Base-by-base conservation (phyloP, 1,140 invertebrate genomes). In the Oryzaephilus surinamensis region DNA sequence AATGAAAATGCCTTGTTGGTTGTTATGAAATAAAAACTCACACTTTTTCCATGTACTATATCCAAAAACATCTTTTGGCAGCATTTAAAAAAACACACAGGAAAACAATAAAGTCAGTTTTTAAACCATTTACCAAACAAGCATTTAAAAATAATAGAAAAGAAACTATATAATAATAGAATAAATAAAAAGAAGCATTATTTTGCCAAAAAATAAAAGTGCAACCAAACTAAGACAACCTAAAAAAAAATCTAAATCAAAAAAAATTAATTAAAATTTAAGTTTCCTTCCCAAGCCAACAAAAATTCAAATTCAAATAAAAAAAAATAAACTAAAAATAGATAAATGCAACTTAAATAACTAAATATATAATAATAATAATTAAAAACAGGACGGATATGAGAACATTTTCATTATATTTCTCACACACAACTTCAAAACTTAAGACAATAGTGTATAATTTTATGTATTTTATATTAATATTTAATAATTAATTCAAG, bases 21-120 rank as follows among this genome's bases (percentile, higher is more conserved):
- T 24, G 23, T 10, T 6, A 7, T n/a, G 10, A 14, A 11, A 24
- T 21, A 32, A 31, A 39, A 56, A 57, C 54, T 57, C 49, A 58
- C 54, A 53, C 41, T 48, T 56, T 47, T 49, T 55, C 48, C 50
- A 54, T 14, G 44, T 52, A 32, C 44, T 47, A 46, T 48, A 57
- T 53, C 52, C 51, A 34, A 48, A 55, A 51, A 45, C 43, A 35
- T 50, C 48, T 51, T 29, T 31, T 32, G 43, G 43, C 38, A 51
- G 20, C 30, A 52, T 35, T 21, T 2, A 37, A 21, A n/a, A n/a
- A 6, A n/a, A 24, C 5, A 7, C 10, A 24, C 10, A 10, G 11
- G 11, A 24, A 4, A 24, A 21, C 10, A 21, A 21, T 18, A 32
- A 6, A 32, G 4, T 21, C 8, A 12, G 23, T 18, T 38, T 30